Conservation (phyloP, 2,113 vertebrate species). For the Heloderma charlesbogerti region DNA sequence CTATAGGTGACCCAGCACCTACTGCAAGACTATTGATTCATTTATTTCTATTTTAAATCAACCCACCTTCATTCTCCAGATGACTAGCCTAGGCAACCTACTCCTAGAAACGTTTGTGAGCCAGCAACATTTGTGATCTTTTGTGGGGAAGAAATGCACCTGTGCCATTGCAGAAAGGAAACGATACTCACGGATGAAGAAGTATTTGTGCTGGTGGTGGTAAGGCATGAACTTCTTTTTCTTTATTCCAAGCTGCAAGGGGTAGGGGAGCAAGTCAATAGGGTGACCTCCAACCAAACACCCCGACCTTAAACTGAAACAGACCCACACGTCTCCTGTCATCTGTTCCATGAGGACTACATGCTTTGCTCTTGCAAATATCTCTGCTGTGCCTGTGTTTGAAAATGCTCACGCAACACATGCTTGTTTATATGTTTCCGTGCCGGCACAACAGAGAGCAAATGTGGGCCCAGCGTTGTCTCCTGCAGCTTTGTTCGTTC, state of each 20-base stretch:
- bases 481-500: not conserved
- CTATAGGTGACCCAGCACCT: too few relatives aligned
- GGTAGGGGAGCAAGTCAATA: not conserved
- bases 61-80: not conserved
- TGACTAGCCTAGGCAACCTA: not conserved
- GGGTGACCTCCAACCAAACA: not conserved
- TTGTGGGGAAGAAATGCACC: not conserved
- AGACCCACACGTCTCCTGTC: not conserved
- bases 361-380: not conserved
- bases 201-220: constrained; percentile 88
- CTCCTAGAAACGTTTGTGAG: not conserved
- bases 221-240: constrained; percentile 89
- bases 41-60: not conserved
- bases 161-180: not conserved
- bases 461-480: not conserved
- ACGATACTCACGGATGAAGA: constrained; percentile 84
- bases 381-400: not conserved
- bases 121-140: not conserved
- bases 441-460: not conserved
- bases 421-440: not conserved
- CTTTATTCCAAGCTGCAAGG: constrained; percentile 80
- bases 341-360: not conserved
- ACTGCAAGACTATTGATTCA: not conserved
- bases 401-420: not conserved
- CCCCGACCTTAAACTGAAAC: not conserved